Conservation (phyloP, 2,797 vertebrate species). For the Hemibagrus guttatus region DNA sequence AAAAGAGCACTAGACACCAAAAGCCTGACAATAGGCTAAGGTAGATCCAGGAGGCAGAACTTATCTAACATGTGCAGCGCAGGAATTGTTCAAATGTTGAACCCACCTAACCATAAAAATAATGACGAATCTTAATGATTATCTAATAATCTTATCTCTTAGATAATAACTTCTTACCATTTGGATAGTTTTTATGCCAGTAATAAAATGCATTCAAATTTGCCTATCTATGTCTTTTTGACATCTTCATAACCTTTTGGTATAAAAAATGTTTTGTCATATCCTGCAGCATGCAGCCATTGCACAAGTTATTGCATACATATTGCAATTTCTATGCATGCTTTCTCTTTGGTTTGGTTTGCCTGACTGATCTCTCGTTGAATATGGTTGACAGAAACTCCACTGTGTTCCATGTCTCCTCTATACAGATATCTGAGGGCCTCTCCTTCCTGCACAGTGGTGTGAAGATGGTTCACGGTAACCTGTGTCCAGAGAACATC, state of each 20-base stretch:
- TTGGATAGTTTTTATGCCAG: too few relatives aligned
- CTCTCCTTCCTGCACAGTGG: slow-evolving; percentile 95
- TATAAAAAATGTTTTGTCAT: neutral
- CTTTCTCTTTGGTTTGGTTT: neutral
- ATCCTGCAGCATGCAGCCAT: neutral
- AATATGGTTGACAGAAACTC: neutral
- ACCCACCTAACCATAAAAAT: neutral
- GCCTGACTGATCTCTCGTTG: neutral
- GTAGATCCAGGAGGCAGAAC: neutral
- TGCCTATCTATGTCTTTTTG: neutral
- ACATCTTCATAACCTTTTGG: neutral
- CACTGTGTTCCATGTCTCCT: neutral
- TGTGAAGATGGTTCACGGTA: slow-evolving; percentile 98
- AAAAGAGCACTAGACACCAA: too few relatives aligned
- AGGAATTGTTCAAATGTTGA: neutral
- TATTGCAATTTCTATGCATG: neutral
- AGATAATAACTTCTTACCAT: neutral
- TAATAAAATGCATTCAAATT: neutral
- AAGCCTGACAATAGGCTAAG: too few relatives aligned
- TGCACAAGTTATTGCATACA: neutral
- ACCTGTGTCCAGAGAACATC: slow-evolving; percentile 91
- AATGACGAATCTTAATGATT: neutral
- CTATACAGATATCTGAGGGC: slow-evolving; percentile 89
- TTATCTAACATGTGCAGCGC: neutral
- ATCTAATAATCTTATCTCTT: neutral